Evolutionary conservation across 2,888 invertebrate genomes (phyloP).

Genomic region (Arge pagana): DNA sequence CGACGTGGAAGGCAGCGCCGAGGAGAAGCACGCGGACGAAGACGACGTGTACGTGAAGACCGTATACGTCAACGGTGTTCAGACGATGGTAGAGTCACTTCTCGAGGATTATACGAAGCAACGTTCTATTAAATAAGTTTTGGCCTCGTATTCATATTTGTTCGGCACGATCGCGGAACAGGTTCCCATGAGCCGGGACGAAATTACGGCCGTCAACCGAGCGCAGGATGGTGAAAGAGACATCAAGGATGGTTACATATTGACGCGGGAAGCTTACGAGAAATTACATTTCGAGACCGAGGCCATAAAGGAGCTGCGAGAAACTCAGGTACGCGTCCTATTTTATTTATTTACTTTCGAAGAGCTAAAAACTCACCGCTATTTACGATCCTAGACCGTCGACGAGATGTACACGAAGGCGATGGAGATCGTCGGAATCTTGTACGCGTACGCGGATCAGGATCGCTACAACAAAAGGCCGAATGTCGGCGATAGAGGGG

Average conservation of each 20-base stretch:
- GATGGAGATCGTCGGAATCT: conserved; percentile 66
- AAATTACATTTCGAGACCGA: conserved; percentile 67
- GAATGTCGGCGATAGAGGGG: too few species aligned
- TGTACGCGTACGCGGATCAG: conserved; percentile 42
- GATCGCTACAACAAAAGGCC: too few species aligned
- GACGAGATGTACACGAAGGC: conserved; percentile 71
- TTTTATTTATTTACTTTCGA: too few species aligned
- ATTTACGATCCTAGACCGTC: conserved; percentile 61
- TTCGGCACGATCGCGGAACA: too few species aligned
- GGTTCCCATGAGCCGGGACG: conserved; percentile 38
- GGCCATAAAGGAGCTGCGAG: conserved; percentile 64
- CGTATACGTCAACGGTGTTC: conserved; percentile 33
- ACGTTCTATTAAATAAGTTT: background rate
- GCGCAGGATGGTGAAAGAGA: conserved; percentile 60
- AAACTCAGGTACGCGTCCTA: conserved; percentile 62
- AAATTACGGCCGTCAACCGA: conserved; percentile 35
- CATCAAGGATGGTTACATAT: conserved; percentile 62
- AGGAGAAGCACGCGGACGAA: conserved; percentile 31
- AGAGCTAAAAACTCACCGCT: background rate
- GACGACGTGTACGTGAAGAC: conserved; percentile 40
- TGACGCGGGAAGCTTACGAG: conserved; percentile 65
- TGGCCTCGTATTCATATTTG: too few species aligned
- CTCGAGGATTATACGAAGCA: background rate
- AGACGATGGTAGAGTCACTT: conserved; percentile 32
- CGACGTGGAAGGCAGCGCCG: conserved; percentile 26